Percentiles rank a stretch among this genome's conserved stretches.
phyloP scores from a whole-genome alignment of 2,113 vertebrate species.

The Chlorocebus sabaeus region DNA sequence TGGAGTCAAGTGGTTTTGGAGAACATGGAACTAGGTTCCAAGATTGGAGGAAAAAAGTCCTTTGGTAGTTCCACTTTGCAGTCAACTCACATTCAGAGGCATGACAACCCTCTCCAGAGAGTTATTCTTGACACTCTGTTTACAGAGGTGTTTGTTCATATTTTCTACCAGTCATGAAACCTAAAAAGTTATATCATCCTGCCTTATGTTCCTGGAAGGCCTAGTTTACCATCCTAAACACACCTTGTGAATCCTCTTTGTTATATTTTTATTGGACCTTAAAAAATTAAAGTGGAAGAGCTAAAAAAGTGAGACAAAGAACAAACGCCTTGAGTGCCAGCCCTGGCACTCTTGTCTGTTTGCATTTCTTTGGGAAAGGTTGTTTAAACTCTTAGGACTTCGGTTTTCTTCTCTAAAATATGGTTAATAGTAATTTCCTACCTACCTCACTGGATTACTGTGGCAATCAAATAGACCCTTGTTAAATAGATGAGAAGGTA shows the following conservation, averaged over 20 bases:
- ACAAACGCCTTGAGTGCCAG: not conserved
- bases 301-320: not conserved
- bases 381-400: slow-evolving; percentile 22
- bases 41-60: not conserved
- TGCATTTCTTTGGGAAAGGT: slow-evolving; percentile 35
- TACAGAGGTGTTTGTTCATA: slow-evolving; percentile 39
- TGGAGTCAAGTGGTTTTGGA: not conserved
- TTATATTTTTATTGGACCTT: slow-evolving; percentile 17
- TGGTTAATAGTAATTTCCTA: slow-evolving; percentile 17
- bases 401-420: slow-evolving; percentile 3
- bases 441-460: not conserved
- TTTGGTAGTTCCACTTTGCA: slow-evolving; percentile 16
- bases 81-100: not conserved
- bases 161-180: not conserved
- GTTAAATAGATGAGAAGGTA: not conserved
- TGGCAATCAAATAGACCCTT: not conserved
- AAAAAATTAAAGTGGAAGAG: not conserved
- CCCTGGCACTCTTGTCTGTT: not conserved
- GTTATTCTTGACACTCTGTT: slow-evolving; percentile 1
- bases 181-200: not conserved
- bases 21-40: slow-evolving; percentile 14
- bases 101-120: not conserved
- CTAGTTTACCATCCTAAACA: not conserved
- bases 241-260: not conserved
- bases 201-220: not conserved